These are phyloP conservation scores for Allygus modestus DNA, from an alignment of 2,888 invertebrate genomes.

Conservation along the genomic window DNA sequence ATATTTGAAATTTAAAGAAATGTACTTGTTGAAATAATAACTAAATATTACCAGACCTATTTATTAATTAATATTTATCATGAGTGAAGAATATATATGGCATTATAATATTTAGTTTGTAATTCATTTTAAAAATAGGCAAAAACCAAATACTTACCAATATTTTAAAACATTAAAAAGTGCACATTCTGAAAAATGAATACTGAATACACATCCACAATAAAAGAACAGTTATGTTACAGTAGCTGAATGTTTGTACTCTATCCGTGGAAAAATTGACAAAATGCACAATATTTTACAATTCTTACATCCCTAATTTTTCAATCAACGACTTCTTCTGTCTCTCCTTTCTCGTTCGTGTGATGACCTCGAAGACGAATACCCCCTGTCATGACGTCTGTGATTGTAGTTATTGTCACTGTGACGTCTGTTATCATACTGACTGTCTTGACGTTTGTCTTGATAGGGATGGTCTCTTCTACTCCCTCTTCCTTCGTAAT, in stretches of 20 bases:
- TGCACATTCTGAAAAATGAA: not conserved
- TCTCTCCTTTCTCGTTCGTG: conserved; percentile 45
- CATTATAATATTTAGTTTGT: too few relatives aligned
- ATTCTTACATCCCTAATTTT: not conserved
- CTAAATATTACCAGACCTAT: too few relatives aligned
- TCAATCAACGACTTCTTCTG: conserved; percentile 44
- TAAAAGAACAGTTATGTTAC: not conserved
- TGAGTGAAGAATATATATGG: too few relatives aligned
- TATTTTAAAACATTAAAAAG: too few relatives aligned
- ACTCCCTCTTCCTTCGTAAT: not conserved
- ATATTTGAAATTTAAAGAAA: too few relatives aligned
- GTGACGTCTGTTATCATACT: not conserved
- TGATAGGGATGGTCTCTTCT: conserved; percentile 31
- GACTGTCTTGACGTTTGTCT: not conserved
- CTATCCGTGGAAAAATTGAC: not conserved
- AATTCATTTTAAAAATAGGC: too few relatives aligned
- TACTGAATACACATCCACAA: not conserved
- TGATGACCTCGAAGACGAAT: conserved; percentile 41
- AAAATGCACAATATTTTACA: not conserved
- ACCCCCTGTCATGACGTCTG: conserved; percentile 41
- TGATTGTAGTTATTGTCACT: not conserved
- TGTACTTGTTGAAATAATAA: too few relatives aligned
- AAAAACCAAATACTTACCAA: too few relatives aligned
- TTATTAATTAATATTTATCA: too few relatives aligned
- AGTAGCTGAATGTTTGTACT: not conserved